Base-by-base conservation (phyloP, 2,888 invertebrate genomes). In the Disparrhopalites patrizii region DNA sequence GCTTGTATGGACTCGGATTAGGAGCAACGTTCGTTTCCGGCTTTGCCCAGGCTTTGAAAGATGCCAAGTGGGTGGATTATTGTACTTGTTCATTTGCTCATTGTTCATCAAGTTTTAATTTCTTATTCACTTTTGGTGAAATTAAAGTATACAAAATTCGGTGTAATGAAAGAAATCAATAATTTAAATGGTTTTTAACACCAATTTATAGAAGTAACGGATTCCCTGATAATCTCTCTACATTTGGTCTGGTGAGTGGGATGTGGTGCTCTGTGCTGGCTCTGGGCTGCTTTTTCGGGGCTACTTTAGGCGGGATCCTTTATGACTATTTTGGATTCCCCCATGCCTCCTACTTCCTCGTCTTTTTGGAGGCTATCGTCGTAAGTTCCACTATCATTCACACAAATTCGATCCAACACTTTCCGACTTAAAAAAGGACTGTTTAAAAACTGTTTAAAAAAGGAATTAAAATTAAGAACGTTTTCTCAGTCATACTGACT, bases 231-330 rank as follows among this genome's bases (percentile, higher is more conserved):
- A 88, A 87, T 68, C 83, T 94, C 70, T 90, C 91, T 77, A 94
- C 94, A 0, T 93, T 91, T 77, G 94, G 93, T 0, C 81, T 93
- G 36, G 89, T 93, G 8, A 92, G 93, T 1, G 94, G 93, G 0
- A 82, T 94, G 76, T 94, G 93, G 89, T 93, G 93, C 1, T 91
- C 92, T 1, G 87, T 90, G 0, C 92, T 93, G 77, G 92, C 93
- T 0, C 81, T 94, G 8, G 94, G 94, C 0, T 90, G 91, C 1
- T 91, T 91, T 79, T 70, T 78, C 31, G 79, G 79, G 8, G 77
- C 78, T n/a, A 88, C 89, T 0, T 81, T 88, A 1, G 85, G 85
- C 70, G 91, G 91, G 0, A 82, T 89, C 43, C 82, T 91, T 0
- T 86, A 85, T 75, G 90, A 91, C 76, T 82, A 80, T 55, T 84